A percentile compares a stretch with the other conserved stretches of the same genome.
These are phyloP conservation scores for Stichopus chloronotus DNA, from an alignment of 35 echinoderm and acorn worm species.

Conservation along the genomic window DNA sequence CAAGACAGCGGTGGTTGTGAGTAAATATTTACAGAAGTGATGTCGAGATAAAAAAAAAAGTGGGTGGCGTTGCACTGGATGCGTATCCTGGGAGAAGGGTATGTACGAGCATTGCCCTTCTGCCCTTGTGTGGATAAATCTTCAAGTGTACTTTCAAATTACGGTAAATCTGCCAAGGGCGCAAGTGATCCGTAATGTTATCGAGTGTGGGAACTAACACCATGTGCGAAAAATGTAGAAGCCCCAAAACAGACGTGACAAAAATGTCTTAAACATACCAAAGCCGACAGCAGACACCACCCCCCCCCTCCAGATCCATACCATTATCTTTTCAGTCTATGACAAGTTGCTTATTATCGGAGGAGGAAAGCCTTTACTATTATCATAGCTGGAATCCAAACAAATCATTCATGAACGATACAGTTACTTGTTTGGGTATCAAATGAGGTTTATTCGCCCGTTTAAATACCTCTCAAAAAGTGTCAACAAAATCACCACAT, in stretches of 20 bases:
- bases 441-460: not conserved
- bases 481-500: not conserved
- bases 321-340: not conserved
- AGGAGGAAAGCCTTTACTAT: not conserved
- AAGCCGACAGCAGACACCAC: not conserved
- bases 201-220: not conserved
- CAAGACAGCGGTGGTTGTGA: too few relatives aligned
- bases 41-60: too few relatives aligned
- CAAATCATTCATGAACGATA: not conserved
- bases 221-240: not conserved
- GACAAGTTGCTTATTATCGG: not conserved
- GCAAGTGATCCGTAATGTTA: constrained; percentile 7
- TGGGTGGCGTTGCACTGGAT: too few relatives aligned
- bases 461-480: not conserved
- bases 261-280: constrained; percentile 10
- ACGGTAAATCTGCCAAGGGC: constrained; percentile 4
- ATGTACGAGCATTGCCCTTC: not conserved
- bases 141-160: not conserved
- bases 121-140: not conserved
- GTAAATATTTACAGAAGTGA: too few relatives aligned
- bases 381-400: not conserved
- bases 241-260: not conserved
- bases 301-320: not conserved
- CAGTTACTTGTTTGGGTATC: not conserved
- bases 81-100: too few relatives aligned